Evolutionary conservation across 2,888 invertebrate genomes (phyloP).

Genomic region (Hemicrepidius hirtus): DNA sequence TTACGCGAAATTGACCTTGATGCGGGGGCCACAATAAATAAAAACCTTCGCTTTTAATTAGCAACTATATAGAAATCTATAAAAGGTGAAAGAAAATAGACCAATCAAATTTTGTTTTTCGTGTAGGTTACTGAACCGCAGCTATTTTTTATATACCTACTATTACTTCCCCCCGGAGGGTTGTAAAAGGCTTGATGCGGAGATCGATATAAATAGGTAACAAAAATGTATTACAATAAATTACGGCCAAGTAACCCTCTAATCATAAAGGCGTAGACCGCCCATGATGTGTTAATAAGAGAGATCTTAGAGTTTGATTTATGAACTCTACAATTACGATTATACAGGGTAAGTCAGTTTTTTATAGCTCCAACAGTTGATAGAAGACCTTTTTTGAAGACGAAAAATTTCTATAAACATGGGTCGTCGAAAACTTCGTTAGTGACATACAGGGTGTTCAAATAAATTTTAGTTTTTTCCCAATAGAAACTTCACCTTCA

Average conservation of each 20-base stretch:
- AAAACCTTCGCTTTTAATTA: not conserved
- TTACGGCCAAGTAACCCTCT: conserved; percentile 4
- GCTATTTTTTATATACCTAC: conserved; percentile 8
- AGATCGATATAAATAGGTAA: not conserved
- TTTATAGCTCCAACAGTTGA: too few relatives aligned
- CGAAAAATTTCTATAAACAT: too few relatives aligned
- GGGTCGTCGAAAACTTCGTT: too few relatives aligned
- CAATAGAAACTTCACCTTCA: too few relatives aligned
- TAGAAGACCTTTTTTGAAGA: too few relatives aligned
- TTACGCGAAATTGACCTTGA: conserved; percentile 6
- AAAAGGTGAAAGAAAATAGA: not conserved
- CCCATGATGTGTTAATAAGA: conserved; percentile 18
- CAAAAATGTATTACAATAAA: conserved; percentile 6
- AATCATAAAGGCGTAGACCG: conserved; percentile 5
- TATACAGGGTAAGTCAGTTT: too few relatives aligned
- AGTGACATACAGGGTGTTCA: too few relatives aligned
- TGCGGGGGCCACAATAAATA: conserved; percentile 4
- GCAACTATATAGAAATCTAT: not conserved
- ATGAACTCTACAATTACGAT: not conserved
- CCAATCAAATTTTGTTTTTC: not conserved
- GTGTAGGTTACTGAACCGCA: not conserved
- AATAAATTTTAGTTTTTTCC: too few relatives aligned
- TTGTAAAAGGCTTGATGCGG: not conserved
- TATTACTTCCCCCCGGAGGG: not conserved
- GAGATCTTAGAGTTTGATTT: not conserved